phyloP scores from a whole-genome alignment of 2,797 vertebrate species.

The Balearica regulorum region DNA sequence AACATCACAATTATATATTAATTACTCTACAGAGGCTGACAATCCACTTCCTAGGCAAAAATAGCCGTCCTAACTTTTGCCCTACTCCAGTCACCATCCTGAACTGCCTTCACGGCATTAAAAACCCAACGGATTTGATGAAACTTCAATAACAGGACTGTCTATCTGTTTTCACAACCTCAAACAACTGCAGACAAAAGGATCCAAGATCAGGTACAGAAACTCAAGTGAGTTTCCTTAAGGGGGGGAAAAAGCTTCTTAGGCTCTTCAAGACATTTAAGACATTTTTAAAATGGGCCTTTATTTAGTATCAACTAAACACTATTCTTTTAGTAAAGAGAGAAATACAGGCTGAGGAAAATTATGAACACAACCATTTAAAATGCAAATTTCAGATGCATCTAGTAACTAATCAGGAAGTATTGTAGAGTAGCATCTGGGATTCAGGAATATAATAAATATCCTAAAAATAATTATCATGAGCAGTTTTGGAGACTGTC shows the following conservation, averaged over 20 bases:
- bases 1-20: neutral
- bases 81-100: neutral
- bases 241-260: neutral
- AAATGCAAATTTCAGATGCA: slow-evolving; percentile 23
- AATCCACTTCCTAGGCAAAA: neutral
- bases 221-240: neutral
- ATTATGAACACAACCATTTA: slow-evolving; percentile 20
- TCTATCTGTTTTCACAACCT: neutral
- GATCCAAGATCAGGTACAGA: neutral
- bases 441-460: slow-evolving; percentile 11
- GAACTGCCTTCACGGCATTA: neutral
- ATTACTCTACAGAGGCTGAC: neutral
- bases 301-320: neutral
- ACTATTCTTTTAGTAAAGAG: neutral
- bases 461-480: slow-evolving; percentile 27
- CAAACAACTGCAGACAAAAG: neutral
- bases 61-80: neutral
- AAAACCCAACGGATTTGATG: neutral
- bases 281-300: neutral
- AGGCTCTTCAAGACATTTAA: neutral
- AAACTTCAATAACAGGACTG: neutral
- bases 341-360: neutral
- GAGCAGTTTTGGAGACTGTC: neutral
- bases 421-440: slow-evolving; percentile 25
- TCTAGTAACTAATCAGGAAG: slow-evolving; percentile 27